These are phyloP conservation scores for Diuraphis noxia DNA, from an alignment of 1,140 invertebrate species.

Conservation along the genomic window DNA sequence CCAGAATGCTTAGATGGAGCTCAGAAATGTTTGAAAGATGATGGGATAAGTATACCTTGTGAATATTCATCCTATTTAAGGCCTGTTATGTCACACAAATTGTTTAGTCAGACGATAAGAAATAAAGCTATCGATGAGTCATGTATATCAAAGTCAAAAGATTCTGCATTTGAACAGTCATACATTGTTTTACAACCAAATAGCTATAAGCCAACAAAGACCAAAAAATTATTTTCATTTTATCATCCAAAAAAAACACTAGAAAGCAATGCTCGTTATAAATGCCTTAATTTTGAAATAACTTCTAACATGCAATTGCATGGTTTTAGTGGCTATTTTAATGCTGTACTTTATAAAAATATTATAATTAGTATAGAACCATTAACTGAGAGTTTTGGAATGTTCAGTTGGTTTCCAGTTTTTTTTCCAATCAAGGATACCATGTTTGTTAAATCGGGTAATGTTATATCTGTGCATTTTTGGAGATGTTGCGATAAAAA, in stretches of 20 bases:
- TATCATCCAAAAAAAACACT: slow-evolving; percentile 74
- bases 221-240: slow-evolving; percentile 85
- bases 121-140: slow-evolving; percentile 6
- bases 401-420: slow-evolving; percentile 98
- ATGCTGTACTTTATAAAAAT: slow-evolving; percentile 81
- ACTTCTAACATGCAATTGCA: slow-evolving; percentile 79
- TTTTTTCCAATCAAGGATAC: slow-evolving; percentile 88
- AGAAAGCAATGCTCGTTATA: slow-evolving; percentile 75
- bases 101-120: slow-evolving; percentile 64
- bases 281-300: slow-evolving; percentile 71
- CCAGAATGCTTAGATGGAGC: slow-evolving; percentile 98
- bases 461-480: slow-evolving; percentile 79
- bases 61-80: slow-evolving; percentile 89
- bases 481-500: slow-evolving; percentile 78
- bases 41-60: slow-evolving; percentile 89
- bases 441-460: slow-evolving; percentile 70
- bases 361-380: slow-evolving; percentile 88
- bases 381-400: slow-evolving; percentile 80
- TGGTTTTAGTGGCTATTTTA: slow-evolving; percentile 95
- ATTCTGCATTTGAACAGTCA: slow-evolving; percentile 75
- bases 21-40: slow-evolving; percentile 84
- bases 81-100: slow-evolving; percentile 79
- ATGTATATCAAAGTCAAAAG: slow-evolving; percentile 6
- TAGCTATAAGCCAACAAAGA: slow-evolving; percentile 78
- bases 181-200: slow-evolving; percentile 94